A percentile compares a stretch with the other conserved stretches of the same genome.
Evolutionary conservation across 2,888 invertebrate species (phyloP).

Genomic region (Apamea anceps): DNA sequence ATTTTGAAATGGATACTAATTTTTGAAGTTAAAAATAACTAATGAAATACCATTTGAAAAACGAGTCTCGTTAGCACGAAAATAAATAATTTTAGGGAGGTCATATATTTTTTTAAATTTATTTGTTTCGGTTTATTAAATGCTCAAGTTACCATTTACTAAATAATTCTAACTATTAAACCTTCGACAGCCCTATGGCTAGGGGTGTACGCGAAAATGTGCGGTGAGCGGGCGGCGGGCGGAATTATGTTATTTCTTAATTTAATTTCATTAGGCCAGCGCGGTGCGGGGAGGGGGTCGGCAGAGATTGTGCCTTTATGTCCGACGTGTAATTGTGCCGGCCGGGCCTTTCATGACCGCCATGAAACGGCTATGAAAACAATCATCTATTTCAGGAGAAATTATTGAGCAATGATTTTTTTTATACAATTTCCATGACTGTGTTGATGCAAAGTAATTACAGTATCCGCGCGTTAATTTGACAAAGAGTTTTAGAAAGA

Average conservation of each 20-base stretch:
- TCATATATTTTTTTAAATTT: neutral
- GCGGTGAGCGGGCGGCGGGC: constrained; percentile 70
- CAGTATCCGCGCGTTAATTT: neutral
- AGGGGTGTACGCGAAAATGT: constrained; percentile 66
- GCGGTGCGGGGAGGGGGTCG: constrained; percentile 60
- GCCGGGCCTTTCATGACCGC: constrained; percentile 47
- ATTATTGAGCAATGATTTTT: constrained; percentile 32
- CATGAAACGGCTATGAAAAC: constrained; percentile 42
- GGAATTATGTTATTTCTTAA: constrained; percentile 86
- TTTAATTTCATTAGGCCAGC: constrained; percentile 87
- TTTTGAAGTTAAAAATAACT: neutral
- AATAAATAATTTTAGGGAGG: neutral
- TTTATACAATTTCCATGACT: neutral
- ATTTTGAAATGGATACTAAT: neutral
- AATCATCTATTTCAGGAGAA: constrained; percentile 17
- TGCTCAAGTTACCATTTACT: neutral
- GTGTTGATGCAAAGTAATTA: neutral
- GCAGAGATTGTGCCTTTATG: constrained; percentile 77
- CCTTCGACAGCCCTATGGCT: constrained; percentile 59
- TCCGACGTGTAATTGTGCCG: constrained; percentile 55
- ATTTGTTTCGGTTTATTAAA: neutral
- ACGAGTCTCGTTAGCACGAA: neutral
- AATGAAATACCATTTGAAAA: neutral
- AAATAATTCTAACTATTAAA: neutral
- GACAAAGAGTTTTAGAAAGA: neutral